Evolutionary conservation across 2,797 vertebrate species (phyloP).

Genomic region (Hirundo rustica): DNA sequence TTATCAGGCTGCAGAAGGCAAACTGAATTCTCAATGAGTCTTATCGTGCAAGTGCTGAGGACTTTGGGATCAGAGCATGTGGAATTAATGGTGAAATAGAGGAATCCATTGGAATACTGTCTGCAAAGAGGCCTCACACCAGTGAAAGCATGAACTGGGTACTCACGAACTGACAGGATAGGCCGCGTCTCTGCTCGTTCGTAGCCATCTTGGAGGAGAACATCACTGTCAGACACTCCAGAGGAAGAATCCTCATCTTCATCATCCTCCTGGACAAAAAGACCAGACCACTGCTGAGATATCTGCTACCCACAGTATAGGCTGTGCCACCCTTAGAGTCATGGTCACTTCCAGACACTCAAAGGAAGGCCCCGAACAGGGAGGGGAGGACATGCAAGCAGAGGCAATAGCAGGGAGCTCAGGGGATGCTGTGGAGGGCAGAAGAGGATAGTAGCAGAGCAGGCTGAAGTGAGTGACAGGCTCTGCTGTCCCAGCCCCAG

Average conservation of each 20-base stretch:
- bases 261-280: constrained; percentile 72
- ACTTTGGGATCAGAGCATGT: not conserved
- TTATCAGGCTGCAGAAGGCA: constrained; percentile 16
- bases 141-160: not conserved
- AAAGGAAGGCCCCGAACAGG: not conserved
- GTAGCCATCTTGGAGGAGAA: constrained; percentile 74
- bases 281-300: not conserved
- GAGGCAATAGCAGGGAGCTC: not conserved
- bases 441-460: not conserved
- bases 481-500: not conserved
- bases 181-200: constrained; percentile 88
- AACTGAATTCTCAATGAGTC: constrained; percentile 47
- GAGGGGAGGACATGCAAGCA: not conserved
- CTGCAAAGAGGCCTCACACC: not conserved
- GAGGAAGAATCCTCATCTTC: constrained; percentile 84
- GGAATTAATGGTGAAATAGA: not conserved
- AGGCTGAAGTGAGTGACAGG: not conserved
- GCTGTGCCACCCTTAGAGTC: not conserved
- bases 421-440: not conserved
- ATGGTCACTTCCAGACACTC: not conserved
- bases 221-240: constrained; percentile 88
- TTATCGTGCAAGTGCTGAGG: constrained; percentile 21
- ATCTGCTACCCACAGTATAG: not conserved
- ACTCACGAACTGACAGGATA: constrained; percentile 95
- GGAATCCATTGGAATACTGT: not conserved